Evolutionary conservation across 2,888 invertebrate genomes (phyloP).

Genomic region (Meteorus colon): DNA sequence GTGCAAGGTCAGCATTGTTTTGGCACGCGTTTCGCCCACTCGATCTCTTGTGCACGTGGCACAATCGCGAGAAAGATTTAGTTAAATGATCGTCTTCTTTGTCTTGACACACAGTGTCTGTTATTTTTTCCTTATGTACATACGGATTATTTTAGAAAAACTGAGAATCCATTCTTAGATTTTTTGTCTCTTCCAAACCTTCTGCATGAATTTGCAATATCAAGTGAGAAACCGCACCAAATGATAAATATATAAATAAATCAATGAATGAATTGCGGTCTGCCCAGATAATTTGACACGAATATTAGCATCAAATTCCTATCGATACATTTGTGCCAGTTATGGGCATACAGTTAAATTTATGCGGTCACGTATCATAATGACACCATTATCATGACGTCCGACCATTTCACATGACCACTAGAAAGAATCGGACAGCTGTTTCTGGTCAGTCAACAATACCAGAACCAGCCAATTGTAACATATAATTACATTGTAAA

Average conservation of each 20-base stretch:
- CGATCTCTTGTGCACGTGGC: constrained; percentile 16
- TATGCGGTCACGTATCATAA: neutral
- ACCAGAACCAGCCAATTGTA: neutral
- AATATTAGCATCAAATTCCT: neutral
- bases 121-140: neutral
- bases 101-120: neutral
- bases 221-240: neutral
- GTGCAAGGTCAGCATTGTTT: constrained; percentile 27
- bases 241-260: neutral
- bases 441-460: neutral
- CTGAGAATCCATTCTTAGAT: neutral
- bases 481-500: neutral
- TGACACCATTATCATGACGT: neutral
- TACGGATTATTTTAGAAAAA: neutral
- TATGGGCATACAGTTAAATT: constrained; percentile 31
- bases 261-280: no score
- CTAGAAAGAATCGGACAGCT: neutral
- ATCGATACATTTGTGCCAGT: neutral
- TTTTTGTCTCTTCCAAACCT: neutral
- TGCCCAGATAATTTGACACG: no score
- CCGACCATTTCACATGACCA: neutral
- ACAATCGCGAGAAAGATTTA: neutral
- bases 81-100: neutral
- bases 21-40: constrained; percentile 32
- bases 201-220: neutral